A percentile compares a stretch with the other conserved stretches of the same genome.
phyloP scores from a whole-genome alignment of 2,797 vertebrate species.

The Ptychadena robeensis region DNA sequence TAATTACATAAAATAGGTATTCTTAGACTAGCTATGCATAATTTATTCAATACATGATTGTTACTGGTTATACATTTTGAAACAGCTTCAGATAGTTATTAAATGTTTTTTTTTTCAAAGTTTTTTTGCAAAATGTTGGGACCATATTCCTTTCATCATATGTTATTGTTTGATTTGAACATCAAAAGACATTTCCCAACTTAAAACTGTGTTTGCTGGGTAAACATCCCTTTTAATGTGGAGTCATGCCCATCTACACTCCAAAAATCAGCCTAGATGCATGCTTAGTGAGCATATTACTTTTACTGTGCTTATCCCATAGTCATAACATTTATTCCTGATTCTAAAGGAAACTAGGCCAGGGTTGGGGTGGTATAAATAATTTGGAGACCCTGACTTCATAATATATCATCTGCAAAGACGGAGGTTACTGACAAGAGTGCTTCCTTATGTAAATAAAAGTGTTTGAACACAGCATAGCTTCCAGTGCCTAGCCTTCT shows the following conservation, averaged over 20 bases:
- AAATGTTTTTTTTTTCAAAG: not conserved
- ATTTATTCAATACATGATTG: too few species aligned
- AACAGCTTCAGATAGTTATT: not conserved
- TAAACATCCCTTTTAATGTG: not conserved
- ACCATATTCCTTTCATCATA: not conserved
- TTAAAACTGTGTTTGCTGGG: not conserved
- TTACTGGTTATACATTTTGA: not conserved
- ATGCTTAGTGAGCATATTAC: not conserved
- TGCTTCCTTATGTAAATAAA: conserved; percentile 54
- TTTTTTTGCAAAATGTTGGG: too few species aligned
- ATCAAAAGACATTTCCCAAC: not conserved
- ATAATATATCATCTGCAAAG: conserved; percentile 11
- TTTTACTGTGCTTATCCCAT: conserved; percentile 2
- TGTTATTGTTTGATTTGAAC: not conserved
- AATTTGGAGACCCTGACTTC: not conserved
- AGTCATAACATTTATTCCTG: conserved; percentile 16
- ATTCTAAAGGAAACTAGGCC: conserved; percentile 9
- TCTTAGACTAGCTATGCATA: too few species aligned
- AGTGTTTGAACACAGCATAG: conserved; percentile 21
- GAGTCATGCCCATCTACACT: not conserved
- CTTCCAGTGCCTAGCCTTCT: conserved; percentile 31
- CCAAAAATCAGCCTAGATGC: not conserved
- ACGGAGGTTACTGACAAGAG: conserved; percentile 20
- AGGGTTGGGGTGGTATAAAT: conserved; percentile 11
- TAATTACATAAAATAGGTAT: too few species aligned